A percentile compares a stretch with the other conserved stretches of the same genome.
Evolutionary conservation across 2,113 vertebrate genomes (phyloP).

Genomic region (Aleadryas rufinucha): DNA sequence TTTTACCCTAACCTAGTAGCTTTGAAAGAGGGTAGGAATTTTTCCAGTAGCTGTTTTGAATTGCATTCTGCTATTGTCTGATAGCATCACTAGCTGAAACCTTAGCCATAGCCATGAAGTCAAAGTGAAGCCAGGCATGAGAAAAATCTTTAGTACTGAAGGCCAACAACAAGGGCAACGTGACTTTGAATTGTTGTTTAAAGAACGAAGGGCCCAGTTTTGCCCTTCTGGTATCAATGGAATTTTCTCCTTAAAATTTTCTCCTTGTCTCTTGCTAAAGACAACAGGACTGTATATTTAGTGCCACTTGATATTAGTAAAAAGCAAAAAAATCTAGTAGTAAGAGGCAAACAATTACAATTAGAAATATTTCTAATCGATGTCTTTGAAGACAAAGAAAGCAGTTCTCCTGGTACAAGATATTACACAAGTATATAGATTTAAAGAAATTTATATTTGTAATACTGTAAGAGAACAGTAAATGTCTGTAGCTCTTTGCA

Average conservation of each 20-base stretch:
- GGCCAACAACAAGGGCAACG: background rate
- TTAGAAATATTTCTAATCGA: background rate
- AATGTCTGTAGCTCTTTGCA: background rate
- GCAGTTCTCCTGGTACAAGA: background rate
- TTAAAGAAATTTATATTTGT: background rate
- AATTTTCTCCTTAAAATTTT: background rate
- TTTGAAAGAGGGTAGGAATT: background rate
- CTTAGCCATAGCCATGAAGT: slow-evolving; percentile 28
- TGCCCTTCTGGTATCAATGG: background rate
- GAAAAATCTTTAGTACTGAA: slow-evolving; percentile 15
- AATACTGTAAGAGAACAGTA: background rate
- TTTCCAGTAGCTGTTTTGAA: slow-evolving; percentile 30
- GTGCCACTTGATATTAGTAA: background rate
- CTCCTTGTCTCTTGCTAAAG: background rate
- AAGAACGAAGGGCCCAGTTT: background rate
- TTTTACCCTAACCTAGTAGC: background rate
- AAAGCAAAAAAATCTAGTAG: background rate
- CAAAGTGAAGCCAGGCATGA: slow-evolving; percentile 44
- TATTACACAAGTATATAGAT: background rate
- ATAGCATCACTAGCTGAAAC: slow-evolving; percentile 45
- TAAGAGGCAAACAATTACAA: background rate
- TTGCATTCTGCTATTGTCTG: background rate
- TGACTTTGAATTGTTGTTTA: slow-evolving; percentile 10
- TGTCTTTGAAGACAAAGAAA: background rate
- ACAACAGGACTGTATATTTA: background rate